Evolutionary conservation across 2,113 vertebrate species (phyloP).

Genomic region (Salvator merianae): DNA sequence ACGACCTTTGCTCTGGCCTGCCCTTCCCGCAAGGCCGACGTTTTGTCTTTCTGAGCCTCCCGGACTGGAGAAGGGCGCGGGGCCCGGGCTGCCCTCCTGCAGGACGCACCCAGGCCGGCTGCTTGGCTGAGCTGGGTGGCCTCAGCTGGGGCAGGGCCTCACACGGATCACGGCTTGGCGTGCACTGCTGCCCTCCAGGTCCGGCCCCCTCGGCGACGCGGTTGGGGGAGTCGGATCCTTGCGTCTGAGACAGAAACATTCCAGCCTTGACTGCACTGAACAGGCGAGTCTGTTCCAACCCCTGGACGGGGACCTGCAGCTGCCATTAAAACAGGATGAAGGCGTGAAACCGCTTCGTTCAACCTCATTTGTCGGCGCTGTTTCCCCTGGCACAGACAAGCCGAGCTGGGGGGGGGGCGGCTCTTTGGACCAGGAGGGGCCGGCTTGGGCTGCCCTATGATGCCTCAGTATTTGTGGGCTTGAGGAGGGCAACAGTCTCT

Average conservation of each 20-base stretch:
- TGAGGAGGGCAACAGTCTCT: no score
- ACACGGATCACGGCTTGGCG: background rate
- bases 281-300: conserved; percentile 11
- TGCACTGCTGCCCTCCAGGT: no score
- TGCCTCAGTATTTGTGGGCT: no score
- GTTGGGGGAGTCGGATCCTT: background rate
- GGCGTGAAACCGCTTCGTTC: background rate
- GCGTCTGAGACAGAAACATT: background rate
- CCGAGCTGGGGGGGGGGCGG: background rate
- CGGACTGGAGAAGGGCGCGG: background rate
- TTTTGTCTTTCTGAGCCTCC: background rate
- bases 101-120: background rate
- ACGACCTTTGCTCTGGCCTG: background rate
- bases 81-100: background rate
- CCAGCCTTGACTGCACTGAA: conserved; percentile 6
- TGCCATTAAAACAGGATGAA: conserved; percentile 53
- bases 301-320: background rate
- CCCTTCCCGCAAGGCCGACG: background rate
- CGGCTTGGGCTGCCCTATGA: background rate
- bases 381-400: background rate
- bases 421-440: background rate
- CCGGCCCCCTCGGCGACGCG: background rate
- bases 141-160: background rate
- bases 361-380: background rate
- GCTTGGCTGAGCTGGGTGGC: background rate